phyloP scores from a whole-genome alignment of 2,113 vertebrate species.

The Crocuta crocuta region DNA sequence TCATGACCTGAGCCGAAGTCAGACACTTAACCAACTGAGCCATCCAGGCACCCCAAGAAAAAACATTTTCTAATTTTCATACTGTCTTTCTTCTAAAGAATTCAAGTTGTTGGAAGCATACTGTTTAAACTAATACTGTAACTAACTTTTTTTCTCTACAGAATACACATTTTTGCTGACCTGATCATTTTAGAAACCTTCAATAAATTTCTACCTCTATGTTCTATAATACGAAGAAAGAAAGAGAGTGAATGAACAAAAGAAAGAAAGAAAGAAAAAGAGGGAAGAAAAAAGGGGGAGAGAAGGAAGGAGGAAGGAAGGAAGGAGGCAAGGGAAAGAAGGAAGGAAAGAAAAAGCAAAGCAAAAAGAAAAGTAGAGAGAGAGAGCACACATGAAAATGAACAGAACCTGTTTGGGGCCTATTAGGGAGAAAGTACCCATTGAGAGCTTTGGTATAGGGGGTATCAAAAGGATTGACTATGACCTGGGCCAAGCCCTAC shows the following conservation, averaged over 20 bases:
- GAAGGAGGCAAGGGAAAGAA: no score
- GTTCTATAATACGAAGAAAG: no score
- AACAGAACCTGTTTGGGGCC: neutral
- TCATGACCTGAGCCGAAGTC: no score
- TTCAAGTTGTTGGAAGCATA: neutral
- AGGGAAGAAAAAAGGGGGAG: no score
- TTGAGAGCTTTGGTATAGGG: neutral
- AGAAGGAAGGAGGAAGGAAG: no score
- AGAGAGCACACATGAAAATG: neutral
- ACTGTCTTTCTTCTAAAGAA: neutral
- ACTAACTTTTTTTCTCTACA: neutral
- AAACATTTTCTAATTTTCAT: slow-evolving; percentile 9
- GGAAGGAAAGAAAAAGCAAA: neutral
- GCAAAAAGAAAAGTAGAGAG: no score
- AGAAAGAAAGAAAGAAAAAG: no score
- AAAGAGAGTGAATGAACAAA: no score
- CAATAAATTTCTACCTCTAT: neutral
- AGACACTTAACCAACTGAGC: no score
- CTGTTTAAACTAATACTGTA: neutral
- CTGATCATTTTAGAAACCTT: neutral
- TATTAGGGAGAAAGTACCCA: neutral
- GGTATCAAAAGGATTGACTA: neutral
- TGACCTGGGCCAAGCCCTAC: neutral
- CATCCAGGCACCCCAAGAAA: neutral
- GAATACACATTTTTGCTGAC: neutral